phyloP scores from a whole-genome alignment of 2,888 invertebrate species.

The Iselma pallidipennis region DNA sequence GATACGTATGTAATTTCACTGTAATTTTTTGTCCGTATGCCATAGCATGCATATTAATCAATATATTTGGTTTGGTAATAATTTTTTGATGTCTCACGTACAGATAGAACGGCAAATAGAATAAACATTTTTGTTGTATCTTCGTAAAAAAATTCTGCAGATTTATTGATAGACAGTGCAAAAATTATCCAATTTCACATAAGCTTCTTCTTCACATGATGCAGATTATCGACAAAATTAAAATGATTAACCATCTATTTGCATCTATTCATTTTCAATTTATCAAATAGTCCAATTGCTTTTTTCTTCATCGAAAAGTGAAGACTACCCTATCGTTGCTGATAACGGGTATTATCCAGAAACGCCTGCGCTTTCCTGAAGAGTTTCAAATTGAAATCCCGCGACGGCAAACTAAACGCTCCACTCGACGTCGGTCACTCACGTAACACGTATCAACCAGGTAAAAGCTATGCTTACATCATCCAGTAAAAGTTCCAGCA shows the following conservation, averaged over 20 bases:
- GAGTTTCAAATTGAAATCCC: constrained; percentile 25
- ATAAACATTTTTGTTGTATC: too few relatives aligned
- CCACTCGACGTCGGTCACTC: constrained; percentile 26
- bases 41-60: not conserved
- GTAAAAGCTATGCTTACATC: constrained; percentile 9
- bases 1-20: not conserved
- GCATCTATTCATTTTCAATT: constrained; percentile 1
- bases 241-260: too few relatives aligned
- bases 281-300: not conserved
- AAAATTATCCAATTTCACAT: too few relatives aligned
- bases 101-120: too few relatives aligned
- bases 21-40: not conserved
- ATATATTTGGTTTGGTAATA: not conserved
- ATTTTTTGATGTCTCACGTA: not conserved
- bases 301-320: not conserved
- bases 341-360: constrained; percentile 2
- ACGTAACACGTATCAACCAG: constrained; percentile 21
- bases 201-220: too few relatives aligned
- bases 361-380: constrained; percentile 19
- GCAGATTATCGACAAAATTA: too few relatives aligned
- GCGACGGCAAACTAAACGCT: constrained; percentile 22
- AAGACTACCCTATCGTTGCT: not conserved
- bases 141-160: too few relatives aligned
- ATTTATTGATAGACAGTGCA: too few relatives aligned
- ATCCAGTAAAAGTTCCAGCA: too few relatives aligned